Conservation (phyloP, 1,140 invertebrate genomes). For the Megathymus violae region DNA sequence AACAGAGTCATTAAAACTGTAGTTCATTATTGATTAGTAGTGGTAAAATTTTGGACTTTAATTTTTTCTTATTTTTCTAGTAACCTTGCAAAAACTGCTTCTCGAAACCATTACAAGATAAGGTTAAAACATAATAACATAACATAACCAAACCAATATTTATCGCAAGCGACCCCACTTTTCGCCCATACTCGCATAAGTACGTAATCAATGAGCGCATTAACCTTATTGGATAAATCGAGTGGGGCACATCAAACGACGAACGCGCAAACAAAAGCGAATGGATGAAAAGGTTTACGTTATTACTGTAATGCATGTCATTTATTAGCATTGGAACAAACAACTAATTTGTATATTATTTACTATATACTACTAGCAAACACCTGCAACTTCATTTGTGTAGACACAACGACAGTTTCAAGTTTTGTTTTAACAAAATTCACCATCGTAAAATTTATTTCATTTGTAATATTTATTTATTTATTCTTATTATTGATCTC, state of each 20-base stretch:
- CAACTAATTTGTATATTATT: slow-evolving; percentile 11
- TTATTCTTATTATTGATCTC: too few relatives aligned
- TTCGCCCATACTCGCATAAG: slow-evolving; percentile 28
- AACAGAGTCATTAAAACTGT: too few relatives aligned
- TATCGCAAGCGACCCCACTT: slow-evolving; percentile 6
- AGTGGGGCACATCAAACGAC: slow-evolving; percentile 71
- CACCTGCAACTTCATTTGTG: too few relatives aligned
- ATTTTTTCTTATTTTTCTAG: too few relatives aligned
- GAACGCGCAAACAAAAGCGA: slow-evolving; percentile 61
- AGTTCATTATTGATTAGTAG: too few relatives aligned
- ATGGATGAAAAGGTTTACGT: slow-evolving; percentile 55
- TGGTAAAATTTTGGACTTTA: too few relatives aligned
- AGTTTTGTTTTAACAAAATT: too few relatives aligned
- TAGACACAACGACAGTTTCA: too few relatives aligned
- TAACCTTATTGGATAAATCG: slow-evolving; percentile 79
- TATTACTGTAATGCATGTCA: slow-evolving; percentile 60
- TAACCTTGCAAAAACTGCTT: too few relatives aligned
- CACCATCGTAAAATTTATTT: too few relatives aligned
- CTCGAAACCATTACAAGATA: background rate
- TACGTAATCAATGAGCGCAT: slow-evolving; percentile 62
- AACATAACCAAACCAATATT: slow-evolving; percentile 22
- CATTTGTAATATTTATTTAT: too few relatives aligned
- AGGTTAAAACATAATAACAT: background rate
- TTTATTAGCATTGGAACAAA: slow-evolving; percentile 26
- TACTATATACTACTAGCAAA: background rate